Conservation (phyloP, 2,888 invertebrate genomes). For the Dusona sp. region DNA sequence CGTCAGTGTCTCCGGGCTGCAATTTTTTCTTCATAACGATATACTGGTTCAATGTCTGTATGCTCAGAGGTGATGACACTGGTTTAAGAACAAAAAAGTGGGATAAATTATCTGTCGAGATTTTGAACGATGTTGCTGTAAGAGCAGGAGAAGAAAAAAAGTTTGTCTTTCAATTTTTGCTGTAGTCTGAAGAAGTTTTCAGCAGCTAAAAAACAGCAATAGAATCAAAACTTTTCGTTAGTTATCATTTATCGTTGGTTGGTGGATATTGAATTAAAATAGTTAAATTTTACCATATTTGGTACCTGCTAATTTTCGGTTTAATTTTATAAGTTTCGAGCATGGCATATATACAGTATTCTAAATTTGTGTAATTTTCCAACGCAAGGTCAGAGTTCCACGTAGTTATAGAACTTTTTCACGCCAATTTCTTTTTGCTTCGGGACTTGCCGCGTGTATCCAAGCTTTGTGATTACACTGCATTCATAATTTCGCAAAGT, state of each 20-base stretch:
- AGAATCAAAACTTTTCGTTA: too few species aligned
- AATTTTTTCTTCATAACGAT: slow-evolving; percentile 47
- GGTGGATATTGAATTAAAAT: too few species aligned
- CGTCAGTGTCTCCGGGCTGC: slow-evolving; percentile 47
- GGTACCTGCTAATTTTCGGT: too few species aligned
- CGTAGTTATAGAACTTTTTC: too few species aligned
- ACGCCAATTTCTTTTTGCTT: not conserved
- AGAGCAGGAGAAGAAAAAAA: not conserved
- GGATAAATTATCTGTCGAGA: not conserved
- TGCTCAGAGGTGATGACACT: not conserved
- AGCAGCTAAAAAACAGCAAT: too few species aligned
- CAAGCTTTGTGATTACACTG: not conserved
- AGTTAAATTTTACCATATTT: too few species aligned
- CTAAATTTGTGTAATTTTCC: too few species aligned
- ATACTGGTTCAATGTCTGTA: slow-evolving; percentile 39
- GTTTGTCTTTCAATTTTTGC: not conserved
- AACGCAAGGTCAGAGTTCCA: too few species aligned
- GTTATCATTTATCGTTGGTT: too few species aligned
- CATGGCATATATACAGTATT: too few species aligned
- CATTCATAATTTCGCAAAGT: slow-evolving; percentile 8
- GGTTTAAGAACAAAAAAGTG: slow-evolving; percentile 1
- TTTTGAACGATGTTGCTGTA: not conserved
- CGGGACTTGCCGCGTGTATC: not conserved
- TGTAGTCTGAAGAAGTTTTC: too few species aligned
- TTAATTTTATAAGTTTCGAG: too few species aligned